Conservation (phyloP, 2,797 vertebrate species). For the Cuculus canorus region DNA sequence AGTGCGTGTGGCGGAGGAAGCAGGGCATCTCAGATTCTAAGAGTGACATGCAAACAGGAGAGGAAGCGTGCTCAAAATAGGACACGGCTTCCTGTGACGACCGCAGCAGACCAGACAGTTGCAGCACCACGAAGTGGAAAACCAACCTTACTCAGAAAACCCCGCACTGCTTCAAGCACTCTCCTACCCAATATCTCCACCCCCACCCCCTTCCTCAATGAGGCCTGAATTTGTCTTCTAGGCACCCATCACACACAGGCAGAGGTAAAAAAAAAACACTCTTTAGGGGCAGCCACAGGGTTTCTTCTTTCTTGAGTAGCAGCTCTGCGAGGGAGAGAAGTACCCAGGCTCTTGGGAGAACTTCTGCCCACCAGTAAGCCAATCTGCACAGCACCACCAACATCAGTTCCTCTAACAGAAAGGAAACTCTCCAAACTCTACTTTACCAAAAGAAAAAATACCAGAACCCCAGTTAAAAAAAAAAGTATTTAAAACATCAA, state of each 20-base stretch:
- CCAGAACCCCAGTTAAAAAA: background rate
- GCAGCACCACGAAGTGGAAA: conserved; percentile 33
- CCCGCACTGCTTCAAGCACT: background rate
- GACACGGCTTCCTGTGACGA: conserved; percentile 1
- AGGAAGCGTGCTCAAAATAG: conserved; percentile 33
- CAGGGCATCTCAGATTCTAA: background rate
- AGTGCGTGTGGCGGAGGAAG: conserved; percentile 6
- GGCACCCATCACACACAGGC: background rate
- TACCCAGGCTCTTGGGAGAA: background rate
- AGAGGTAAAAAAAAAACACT: background rate
- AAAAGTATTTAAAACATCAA: background rate
- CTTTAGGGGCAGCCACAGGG: background rate
- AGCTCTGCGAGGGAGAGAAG: background rate
- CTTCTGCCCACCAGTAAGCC: background rate
- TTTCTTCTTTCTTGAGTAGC: conserved; percentile 17
- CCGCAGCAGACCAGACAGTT: conserved; percentile 3
- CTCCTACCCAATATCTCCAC: background rate
- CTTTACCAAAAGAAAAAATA: background rate
- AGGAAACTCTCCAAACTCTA: background rate
- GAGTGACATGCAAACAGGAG: background rate
- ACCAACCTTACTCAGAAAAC: conserved; percentile 40
- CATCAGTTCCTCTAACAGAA: background rate
- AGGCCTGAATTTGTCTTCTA: background rate
- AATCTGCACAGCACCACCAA: background rate
- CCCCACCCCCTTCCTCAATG: background rate